Evolutionary conservation across 2,797 vertebrate species (phyloP), one percentile per base, ranked within the genome.

Genomic region (Percopsis omiscomaycus): DNA sequence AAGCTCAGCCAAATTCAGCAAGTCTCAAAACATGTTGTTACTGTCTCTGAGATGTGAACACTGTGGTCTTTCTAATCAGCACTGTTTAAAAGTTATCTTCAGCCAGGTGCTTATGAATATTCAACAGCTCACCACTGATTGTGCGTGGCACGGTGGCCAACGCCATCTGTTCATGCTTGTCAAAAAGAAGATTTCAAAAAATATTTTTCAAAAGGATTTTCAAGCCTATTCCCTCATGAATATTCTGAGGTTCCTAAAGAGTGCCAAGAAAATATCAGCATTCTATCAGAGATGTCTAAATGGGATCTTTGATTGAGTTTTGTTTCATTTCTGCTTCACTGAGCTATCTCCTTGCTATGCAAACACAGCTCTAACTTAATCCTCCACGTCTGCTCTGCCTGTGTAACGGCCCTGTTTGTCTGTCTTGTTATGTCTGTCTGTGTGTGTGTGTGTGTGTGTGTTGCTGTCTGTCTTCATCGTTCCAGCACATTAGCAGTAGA

Each of bases 401-500:
- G 1, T 3, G 11, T 1, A 5, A 44, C 1, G 16, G 56, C 2
- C 55, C 6, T 37, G 14, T 74, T 59, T 30, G 29, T 61, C 28
- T 12, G 10, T 16, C 37, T 13, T 13, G 47, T 15, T n/a, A 32
- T 32, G 44, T 57, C 14, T 1, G 1, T 48, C 37, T 67, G 58
- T 37, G 13, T 47, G 16, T 59, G 32, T 69, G 29, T 51, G 37
- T 55, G 62, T 30, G 51, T 44, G 37, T 0, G 10, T 73, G 12
- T 72, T 45, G 49, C 32, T 61, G 29, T 57, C 62, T 15, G 13
- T 60, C 11, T 44, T 15, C 16, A 11, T 27, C 29, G 4, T 56
- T 90, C 61, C 91, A 99, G 98, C 98, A 99, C 87, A 99, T 99
- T 92, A 98, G 97, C 93, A 99, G 98, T 81, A 92, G 98, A 89